Conservation (phyloP, 2,888 invertebrate species). For the Hirudinaria manillensis region DNA sequence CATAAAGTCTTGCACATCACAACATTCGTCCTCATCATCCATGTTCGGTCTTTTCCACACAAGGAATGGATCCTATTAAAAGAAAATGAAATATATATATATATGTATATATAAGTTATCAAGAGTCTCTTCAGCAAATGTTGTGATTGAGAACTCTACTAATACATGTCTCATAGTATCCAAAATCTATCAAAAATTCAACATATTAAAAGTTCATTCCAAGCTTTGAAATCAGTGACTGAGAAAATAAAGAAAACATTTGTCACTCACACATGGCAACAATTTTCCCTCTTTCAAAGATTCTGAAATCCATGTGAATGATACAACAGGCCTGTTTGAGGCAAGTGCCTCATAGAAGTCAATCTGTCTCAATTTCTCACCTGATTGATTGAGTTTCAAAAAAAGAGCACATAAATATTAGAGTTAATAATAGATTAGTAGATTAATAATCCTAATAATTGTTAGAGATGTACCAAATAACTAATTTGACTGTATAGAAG, state of each 20-base stretch:
- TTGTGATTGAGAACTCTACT: neutral
- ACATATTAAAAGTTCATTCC: too few relatives aligned
- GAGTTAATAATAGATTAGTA: too few relatives aligned
- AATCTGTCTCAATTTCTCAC: neutral
- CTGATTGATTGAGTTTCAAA: neutral
- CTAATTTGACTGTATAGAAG: too few relatives aligned
- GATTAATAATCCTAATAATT: too few relatives aligned
- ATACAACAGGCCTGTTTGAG: neutral
- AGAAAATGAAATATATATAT: neutral
- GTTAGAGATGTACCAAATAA: too few relatives aligned
- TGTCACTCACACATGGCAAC: too few relatives aligned
- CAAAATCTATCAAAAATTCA: too few relatives aligned
- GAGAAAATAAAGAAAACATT: too few relatives aligned
- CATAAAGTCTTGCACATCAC: neutral
- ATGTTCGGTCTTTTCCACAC: neutral
- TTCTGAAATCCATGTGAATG: neutral
- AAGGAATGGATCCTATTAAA: slow-evolving; percentile 10
- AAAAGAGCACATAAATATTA: too few relatives aligned
- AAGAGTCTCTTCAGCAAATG: neutral
- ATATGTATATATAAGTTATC: neutral
- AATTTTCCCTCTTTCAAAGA: too few relatives aligned
- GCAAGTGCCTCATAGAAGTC: slow-evolving; percentile 10
- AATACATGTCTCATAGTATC: neutral
- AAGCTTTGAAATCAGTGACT: too few relatives aligned
- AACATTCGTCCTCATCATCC: neutral